Base-by-base conservation (phyloP, 2,797 vertebrate genomes). In the Gambelia wislizenii region DNA sequence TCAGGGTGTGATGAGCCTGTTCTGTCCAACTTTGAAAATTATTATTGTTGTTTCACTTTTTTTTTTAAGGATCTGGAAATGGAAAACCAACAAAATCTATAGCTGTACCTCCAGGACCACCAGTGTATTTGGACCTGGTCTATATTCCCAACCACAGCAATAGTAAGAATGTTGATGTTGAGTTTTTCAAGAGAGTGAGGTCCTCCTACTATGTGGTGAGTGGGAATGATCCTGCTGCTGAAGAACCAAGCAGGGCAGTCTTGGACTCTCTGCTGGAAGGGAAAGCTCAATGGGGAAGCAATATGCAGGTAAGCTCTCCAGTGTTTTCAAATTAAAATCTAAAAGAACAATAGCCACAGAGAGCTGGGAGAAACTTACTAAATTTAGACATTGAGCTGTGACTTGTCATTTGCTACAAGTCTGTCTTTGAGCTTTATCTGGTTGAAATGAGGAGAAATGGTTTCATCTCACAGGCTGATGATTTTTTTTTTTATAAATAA, bases 61-160 rank as follows among this genome's bases (percentile, higher is more conserved):
- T 47, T 93, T 87, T 78, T 16, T 2, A 95, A 99, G 98, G 97
- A 94, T 95, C 97, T 86, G 97, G 97, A 83, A 96, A 95, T 94
- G 97, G 95, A 89, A 99, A 99, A 92, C 91, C 91, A 8, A 92
- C 97, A 91, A 97, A 97, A 95, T 96, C 97, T 56, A 94, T 95
- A 39, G 91, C 97, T 81, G 96, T 98, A 87, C 98, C 98, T 89
- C 98, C 96, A 39, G 98, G 98, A 87, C 98, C 99, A 83, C 98
- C 99, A 0, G 97, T 99, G 95, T 99, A 99, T 95, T 97, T 99
- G 97, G 99, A 99, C 96, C 97, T 99, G 96, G 99, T 99, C 92
- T 99, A 99, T 92, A 98, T 99, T 93, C 99, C 99, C 39, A 99
- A 99, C 96, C 99, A 99, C 96, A 99, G 98, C 97, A 99, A 97